A percentile compares a stretch with the other conserved stretches of the same genome.
Evolutionary conservation across 2,113 vertebrate species (phyloP).

Genomic region (Fulica atra): DNA sequence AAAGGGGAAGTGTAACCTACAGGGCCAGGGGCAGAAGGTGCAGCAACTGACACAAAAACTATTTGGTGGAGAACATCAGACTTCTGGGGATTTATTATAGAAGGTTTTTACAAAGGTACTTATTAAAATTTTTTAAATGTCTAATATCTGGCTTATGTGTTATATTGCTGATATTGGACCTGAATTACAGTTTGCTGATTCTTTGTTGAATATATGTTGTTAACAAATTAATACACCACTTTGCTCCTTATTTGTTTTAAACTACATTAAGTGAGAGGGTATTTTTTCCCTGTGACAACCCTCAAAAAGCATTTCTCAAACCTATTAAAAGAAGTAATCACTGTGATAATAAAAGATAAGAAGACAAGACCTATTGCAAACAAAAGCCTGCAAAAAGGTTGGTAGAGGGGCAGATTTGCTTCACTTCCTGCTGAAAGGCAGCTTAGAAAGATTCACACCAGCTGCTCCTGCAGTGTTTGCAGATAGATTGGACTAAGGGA

Average conservation of each 20-base stretch:
- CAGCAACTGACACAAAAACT: background rate
- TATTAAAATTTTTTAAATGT: background rate
- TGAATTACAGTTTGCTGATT: background rate
- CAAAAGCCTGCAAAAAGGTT: background rate
- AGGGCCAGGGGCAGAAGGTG: rapidly evolving
- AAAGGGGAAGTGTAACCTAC: background rate
- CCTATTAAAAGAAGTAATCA: background rate
- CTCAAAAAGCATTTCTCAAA: background rate
- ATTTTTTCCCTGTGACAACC: background rate
- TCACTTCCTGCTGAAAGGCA: background rate
- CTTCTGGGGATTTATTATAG: background rate
- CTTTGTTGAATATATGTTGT: background rate
- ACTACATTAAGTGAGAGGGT: background rate
- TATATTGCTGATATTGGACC: background rate
- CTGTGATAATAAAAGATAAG: background rate
- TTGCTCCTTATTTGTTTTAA: background rate
- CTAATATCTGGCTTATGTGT: background rate
- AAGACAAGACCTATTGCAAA: background rate
- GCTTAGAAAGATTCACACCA: background rate
- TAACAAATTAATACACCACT: background rate
- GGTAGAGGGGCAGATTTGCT: background rate
- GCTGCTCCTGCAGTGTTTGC: background rate
- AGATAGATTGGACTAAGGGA: background rate
- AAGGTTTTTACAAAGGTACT: background rate
- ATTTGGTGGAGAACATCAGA: background rate